Evolutionary conservation across 2,888 invertebrate species (phyloP), one percentile per base, ranked within the genome.

Genomic region (Digitonthophagus gazella): DNA sequence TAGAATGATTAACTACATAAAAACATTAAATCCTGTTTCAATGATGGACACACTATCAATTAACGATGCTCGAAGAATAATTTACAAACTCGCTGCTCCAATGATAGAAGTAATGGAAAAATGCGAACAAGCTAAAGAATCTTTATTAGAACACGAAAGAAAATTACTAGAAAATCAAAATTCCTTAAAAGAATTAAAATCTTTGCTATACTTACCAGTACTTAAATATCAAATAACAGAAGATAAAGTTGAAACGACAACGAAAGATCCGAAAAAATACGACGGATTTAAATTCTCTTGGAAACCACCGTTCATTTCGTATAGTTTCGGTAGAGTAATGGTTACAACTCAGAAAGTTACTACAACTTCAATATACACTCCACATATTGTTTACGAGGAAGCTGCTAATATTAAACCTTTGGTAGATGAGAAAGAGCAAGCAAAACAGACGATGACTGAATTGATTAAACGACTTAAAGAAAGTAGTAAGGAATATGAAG

Each of bases 11-110:
- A 22, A 66, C 28, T 69, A 69, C 54, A 20, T 69, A n/a, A 14
- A 18, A 15, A 54, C 61, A 2, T 15, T 69, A 19, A 11, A 57
- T 1, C 22, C 61, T 11, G 56, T 64, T 18, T 64, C 58, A 2
- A 63, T 69, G 66, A 56, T 64, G 58, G 67, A 58, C 14, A 67
- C 57, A 16, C 2, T 67, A n/a, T 64, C 69, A 2, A 64, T 69
- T 8, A 69, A 69, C n/a, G 69, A 69, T 67, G 63, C 67, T 5
- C 56, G 69, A 20, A 63, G 69, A n/a, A 67, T 69, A 8, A 57
- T 69, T 5, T 64, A 19, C 2, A 64, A 64, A 64, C 20, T 69
- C 6, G 69, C 66, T 1, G 64, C 64, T 16, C 69, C 69, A 2
- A 56, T 64, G 4, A 58, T 58, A 2, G 66, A 69, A 8, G 57